These are phyloP conservation scores for Branchinecta lynchi DNA, from an alignment of 1,140 invertebrate species.

Conservation along the genomic window DNA sequence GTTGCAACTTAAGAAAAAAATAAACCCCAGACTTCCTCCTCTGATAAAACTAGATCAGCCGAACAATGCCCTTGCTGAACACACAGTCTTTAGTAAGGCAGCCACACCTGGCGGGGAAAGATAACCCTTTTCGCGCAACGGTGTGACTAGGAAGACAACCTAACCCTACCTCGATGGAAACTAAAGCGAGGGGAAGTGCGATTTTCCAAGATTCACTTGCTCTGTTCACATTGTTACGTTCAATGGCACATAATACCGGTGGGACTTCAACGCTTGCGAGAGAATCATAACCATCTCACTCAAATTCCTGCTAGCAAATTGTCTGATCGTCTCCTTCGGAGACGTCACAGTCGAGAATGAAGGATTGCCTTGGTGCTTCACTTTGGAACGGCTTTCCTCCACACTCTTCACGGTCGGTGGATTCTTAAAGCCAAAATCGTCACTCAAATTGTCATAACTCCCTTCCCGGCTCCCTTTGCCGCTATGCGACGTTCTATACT, in stretches of 20 bases:
- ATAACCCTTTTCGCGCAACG: too few species aligned
- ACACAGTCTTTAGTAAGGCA: too few species aligned
- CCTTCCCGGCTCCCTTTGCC: not conserved
- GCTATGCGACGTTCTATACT: not conserved
- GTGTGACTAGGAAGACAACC: too few species aligned
- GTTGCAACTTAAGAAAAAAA: too few species aligned
- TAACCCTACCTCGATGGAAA: too few species aligned
- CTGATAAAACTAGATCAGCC: too few species aligned
- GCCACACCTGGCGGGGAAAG: too few species aligned
- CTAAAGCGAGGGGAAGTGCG: too few species aligned
- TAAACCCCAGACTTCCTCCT: too few species aligned
- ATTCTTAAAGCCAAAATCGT: conserved; percentile 2
- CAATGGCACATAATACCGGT: not conserved
- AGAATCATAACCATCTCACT: not conserved
- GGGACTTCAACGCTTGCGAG: not conserved
- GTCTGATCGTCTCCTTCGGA: not conserved
- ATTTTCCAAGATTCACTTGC: too few species aligned
- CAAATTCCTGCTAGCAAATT: conserved; percentile 1
- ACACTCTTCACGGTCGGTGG: not conserved
- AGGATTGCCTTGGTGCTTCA: not conserved
- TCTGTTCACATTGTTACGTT: not conserved
- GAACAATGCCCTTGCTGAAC: too few species aligned
- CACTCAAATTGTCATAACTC: conserved; percentile 1
- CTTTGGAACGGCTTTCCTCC: not conserved
- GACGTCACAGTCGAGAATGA: not conserved